Evolutionary conservation across 2,888 invertebrate genomes (phyloP), one percentile per base, ranked within the genome.

Genomic region (Brachyptera putata): DNA sequence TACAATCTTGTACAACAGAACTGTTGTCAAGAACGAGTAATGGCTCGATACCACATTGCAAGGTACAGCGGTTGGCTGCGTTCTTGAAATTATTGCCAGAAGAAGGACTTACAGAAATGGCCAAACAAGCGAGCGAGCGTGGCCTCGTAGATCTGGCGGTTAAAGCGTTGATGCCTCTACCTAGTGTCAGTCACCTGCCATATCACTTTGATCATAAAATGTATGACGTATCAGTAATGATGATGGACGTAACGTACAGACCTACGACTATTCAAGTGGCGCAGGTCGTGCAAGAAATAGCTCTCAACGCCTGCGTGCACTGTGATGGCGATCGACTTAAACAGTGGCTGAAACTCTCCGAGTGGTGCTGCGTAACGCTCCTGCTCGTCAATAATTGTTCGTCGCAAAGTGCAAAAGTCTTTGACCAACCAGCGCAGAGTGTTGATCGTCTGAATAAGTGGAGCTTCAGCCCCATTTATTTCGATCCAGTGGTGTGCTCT

Each of bases 61-160:
- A 39, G 25, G 53, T 46, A 3, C 11, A 21, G 18, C 13, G 22
- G 1, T 18, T 59, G 16, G 36, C 59, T 3, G 14, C 7, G 13
- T 24, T 55, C 9, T 30, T 59, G 14, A 25, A 55, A 34, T 37
- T 53, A 3, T 5, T 46, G 4, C 34, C 26, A 24, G 55, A 55
- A 21, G 41, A 58, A 30, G 59, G 59, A 3, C n/a, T 55, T 1
- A 4, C 41, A 16, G 59, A 59, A 55, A 43, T 26, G n/a, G n/a
- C 43, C 7, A 14, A n/a, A 14, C 41, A 41, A 34, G 59, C 59
- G 18, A 16, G 26, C 16, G 2, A 36, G 13, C 21, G 16, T 18
- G 36, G 36, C 21, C n/a, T 18, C 21, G 3, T 36, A 34, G 22
- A 34, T 3, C 14, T 3, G 22, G 53, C 53, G 21, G 36, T 53